Evolutionary conservation across 2,797 vertebrate species (phyloP).

Genomic region (Liasis olivaceus): DNA sequence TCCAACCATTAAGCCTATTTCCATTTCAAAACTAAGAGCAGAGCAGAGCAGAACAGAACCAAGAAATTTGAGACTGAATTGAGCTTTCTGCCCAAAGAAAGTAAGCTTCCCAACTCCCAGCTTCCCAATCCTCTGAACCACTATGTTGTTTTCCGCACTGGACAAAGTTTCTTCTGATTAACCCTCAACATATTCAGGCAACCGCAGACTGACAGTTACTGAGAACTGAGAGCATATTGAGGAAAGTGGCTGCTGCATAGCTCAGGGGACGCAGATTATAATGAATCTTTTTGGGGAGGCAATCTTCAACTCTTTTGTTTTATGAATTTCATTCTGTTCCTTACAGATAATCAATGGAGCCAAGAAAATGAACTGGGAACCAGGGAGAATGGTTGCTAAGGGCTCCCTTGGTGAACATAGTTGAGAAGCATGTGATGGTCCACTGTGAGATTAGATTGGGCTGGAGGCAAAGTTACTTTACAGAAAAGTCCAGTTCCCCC

Average conservation of each 20-base stretch:
- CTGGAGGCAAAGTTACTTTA: background rate
- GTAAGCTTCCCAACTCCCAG: background rate
- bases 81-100: background rate
- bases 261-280: background rate
- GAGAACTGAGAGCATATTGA: background rate
- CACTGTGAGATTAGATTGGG: background rate
- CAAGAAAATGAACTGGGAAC: constrained; percentile 8
- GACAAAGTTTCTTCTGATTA: background rate
- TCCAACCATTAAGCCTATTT: background rate
- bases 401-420: background rate
- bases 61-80: background rate
- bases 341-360: constrained; percentile 12
- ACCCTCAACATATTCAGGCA: constrained; percentile 3
- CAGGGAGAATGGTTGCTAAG: background rate
- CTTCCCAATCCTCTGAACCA: background rate
- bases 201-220: background rate
- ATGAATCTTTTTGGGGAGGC: constrained; percentile 34
- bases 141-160: background rate
- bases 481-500: background rate
- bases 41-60: background rate
- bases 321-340: constrained; percentile 27
- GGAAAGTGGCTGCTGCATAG: background rate
- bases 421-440: background rate
- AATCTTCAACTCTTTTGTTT: background rate
- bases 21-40: background rate